phyloP scores from a whole-genome alignment of 2,113 vertebrate species.

The Haemorhous mexicanus region DNA sequence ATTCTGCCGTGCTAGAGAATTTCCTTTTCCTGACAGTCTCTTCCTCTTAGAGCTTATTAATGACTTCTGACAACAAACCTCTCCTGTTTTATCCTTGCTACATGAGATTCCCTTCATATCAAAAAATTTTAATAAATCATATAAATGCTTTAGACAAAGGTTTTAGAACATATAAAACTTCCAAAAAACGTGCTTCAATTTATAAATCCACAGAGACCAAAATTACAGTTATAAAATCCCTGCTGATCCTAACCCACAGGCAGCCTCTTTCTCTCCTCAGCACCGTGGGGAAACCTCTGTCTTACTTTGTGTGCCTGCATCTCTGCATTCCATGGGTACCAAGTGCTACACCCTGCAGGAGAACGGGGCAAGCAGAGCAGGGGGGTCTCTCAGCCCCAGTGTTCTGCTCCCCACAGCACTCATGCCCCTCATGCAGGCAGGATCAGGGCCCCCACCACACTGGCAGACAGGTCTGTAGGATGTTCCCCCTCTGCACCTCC shows the following conservation, averaged over 20 bases:
- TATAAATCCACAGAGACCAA: neutral
- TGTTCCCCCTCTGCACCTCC: accelerated
- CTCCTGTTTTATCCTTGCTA: neutral
- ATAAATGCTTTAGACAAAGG: neutral
- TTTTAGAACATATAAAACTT: neutral
- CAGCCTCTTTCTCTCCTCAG: neutral
- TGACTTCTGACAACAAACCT: neutral
- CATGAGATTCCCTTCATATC: neutral
- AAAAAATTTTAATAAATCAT: neutral
- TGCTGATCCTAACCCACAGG: neutral
- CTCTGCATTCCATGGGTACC: neutral
- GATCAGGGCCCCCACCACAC: accelerated
- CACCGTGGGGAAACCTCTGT: neutral
- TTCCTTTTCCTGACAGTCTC: conserved; percentile 44
- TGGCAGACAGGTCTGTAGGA: neutral
- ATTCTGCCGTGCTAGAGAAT: neutral
- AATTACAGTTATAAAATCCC: neutral
- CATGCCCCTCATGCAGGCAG: accelerated
- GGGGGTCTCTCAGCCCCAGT: neutral
- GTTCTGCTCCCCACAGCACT: neutral
- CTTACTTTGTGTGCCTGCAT: neutral
- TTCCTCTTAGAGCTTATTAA: conserved; percentile 23
- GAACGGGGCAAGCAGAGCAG: neutral
- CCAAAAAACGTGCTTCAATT: neutral
- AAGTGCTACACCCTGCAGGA: neutral